Percentiles rank a stretch among this genome's conserved stretches.
Evolutionary conservation across 2,888 invertebrate genomes (phyloP).

Genomic region (Xanthorhoe spadicearia): DNA sequence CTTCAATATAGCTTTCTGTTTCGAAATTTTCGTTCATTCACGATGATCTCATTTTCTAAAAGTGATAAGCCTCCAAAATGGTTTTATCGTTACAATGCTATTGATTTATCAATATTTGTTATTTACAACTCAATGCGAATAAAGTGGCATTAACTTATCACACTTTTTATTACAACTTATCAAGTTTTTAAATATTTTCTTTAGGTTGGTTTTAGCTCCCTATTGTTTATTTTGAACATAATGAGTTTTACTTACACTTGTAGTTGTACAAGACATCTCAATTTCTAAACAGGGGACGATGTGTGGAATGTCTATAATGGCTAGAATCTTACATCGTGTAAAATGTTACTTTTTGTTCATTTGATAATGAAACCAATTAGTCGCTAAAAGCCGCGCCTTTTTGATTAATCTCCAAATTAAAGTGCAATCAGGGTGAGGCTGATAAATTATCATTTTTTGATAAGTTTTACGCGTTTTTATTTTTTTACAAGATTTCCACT

Average conservation of each 20-base stretch:
- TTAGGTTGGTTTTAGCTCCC: too few species aligned
- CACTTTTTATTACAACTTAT: background rate
- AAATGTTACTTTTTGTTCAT: too few species aligned
- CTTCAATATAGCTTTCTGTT: too few species aligned
- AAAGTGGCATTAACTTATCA: background rate
- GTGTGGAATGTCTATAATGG: too few species aligned
- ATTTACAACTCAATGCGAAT: background rate
- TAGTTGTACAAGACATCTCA: too few species aligned
- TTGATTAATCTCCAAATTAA: slow-evolving; percentile 28
- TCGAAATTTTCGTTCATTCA: too few species aligned
- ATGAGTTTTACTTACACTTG: too few species aligned
- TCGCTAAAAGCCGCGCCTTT: slow-evolving; percentile 35
- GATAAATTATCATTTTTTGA: background rate
- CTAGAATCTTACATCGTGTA: too few species aligned
- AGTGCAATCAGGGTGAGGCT: slow-evolving; percentile 23
- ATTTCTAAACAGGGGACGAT: too few species aligned
- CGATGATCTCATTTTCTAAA: background rate
- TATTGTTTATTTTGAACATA: too few species aligned
- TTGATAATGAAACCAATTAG: slow-evolving; percentile 17
- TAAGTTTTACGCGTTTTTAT: background rate
- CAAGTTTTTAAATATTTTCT: too few species aligned
- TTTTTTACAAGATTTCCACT: background rate
- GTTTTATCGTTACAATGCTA: background rate
- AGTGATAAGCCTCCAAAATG: background rate
- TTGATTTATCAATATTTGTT: background rate